Conservation (phyloP, 2,888 invertebrate species). For the Orchesellides sinensis region DNA sequence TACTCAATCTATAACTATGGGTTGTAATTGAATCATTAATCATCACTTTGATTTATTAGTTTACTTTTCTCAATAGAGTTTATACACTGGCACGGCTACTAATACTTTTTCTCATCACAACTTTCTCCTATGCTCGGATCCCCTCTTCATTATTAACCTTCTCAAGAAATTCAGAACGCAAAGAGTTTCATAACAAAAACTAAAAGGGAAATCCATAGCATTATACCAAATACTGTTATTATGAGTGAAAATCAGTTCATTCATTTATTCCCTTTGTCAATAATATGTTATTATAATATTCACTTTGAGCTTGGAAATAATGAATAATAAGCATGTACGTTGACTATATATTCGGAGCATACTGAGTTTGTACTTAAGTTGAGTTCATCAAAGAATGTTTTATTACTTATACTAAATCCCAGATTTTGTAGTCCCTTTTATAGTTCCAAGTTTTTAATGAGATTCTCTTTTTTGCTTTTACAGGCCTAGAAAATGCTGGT, state of each 20-base stretch:
- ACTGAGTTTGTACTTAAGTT: too few species aligned
- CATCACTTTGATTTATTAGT: slow-evolving; percentile 50
- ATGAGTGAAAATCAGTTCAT: too few species aligned
- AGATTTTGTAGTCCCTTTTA: too few species aligned
- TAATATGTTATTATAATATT: slow-evolving; percentile 4
- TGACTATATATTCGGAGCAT: too few species aligned
- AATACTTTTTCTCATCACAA: too few species aligned
- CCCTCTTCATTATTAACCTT: not conserved
- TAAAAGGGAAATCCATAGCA: not conserved
- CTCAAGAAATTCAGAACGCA: not conserved
- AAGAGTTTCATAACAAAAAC: not conserved
- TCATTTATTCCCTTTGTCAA: slow-evolving; percentile 22
- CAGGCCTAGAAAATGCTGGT: slow-evolving; percentile 74
- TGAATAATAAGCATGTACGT: not conserved
- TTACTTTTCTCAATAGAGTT: not conserved
- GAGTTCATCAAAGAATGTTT: not conserved
- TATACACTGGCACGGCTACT: not conserved
- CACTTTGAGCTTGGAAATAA: slow-evolving; percentile 13
- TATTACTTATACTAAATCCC: too few species aligned
- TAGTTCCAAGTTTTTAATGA: slow-evolving; percentile 11
- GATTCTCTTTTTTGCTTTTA: slow-evolving; percentile 18
- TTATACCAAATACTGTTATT: too few species aligned
- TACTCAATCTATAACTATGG: not conserved
- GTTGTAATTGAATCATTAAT: slow-evolving; percentile 59
- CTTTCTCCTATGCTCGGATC: too few species aligned